Conservation (phyloP, 1,140 invertebrate species). For the Microplitis demolitor region DNA sequence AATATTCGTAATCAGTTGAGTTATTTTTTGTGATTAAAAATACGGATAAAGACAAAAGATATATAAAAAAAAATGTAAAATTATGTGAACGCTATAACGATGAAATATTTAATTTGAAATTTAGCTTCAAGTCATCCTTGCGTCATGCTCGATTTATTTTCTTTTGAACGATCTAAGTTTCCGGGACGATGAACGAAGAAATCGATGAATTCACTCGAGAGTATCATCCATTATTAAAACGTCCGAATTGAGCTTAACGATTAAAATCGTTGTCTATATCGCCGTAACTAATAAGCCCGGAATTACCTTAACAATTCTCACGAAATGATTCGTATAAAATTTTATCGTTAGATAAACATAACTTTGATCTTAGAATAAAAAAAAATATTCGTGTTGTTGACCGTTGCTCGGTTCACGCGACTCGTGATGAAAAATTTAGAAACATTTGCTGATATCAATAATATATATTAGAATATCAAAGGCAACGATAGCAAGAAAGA, state of each 20-base stretch:
- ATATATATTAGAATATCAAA: not conserved
- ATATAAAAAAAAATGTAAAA: not conserved
- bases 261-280: not conserved
- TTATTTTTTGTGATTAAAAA: too few species aligned
- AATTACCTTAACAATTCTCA: constrained; percentile 11
- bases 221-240: constrained; percentile 16
- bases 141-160: constrained; percentile 19
- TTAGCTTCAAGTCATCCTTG: not conserved
- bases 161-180: constrained; percentile 15
- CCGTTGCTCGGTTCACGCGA: not conserved
- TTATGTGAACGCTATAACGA: not conserved
- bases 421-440: not conserved
- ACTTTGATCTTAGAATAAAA: not conserved
- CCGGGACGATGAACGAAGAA: constrained; percentile 16
- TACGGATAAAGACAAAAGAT: too few species aligned
- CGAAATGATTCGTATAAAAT: constrained; percentile 18
- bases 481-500: constrained; percentile 21
- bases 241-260: constrained; percentile 5
- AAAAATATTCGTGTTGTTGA: not conserved
- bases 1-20: too few species aligned
- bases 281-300: constrained; percentile 13
- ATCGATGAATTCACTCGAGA: not conserved
- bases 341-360: not conserved
- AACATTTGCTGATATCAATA: not conserved
- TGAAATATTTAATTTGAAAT: not conserved